Base-by-base conservation (phyloP, 2,888 invertebrate genomes). In the Timema cristinae region DNA sequence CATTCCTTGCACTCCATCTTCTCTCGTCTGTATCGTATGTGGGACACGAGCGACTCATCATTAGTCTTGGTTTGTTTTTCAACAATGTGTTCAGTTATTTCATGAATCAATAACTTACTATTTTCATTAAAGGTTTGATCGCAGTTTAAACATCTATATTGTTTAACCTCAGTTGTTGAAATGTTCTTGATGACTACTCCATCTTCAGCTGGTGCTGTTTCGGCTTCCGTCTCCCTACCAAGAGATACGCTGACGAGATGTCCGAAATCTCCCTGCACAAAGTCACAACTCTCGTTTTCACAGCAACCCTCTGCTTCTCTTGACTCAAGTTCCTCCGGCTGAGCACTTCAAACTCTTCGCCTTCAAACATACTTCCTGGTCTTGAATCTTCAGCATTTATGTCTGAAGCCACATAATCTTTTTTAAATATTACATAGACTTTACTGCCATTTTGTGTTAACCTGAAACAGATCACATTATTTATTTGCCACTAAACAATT, bases 71-170 rank as follows among this genome's bases (percentile, higher is more conserved):
- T 32, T 47, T 47, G 47, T 47, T 63, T 16, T 32, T 15, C 63
- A 47, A 9, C 32, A 47, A 4, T 63, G 48, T 47, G 6, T 47
- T 7, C 63, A 32, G 10, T 47, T 63, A 73, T 71, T 69, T 73
- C 73, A 71, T 73, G 73, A 16, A 71, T 59, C 51, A 73, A 51
- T n/a, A 71, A 66, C 47, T 69, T 71, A 47, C 68, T 67, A 10
- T 59, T 54, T 16, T 71, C 71, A 13, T 54, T 54, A 47, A 71
- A 73, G 11, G 47, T 50, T 69, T 15, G 16, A 10, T 32, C n/a
- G 56, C 73, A 73, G 16, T 59, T 59, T 47, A 50, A 48, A 71
- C 73, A 73, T 50, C 50, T 10, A 69, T 73, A 73, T 10, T 54
- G 50, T 32, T 69, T 72, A 48, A 51, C 7, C 9, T 52, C 52